Evolutionary conservation across 2,113 vertebrate genomes (phyloP).

Genomic region (Ploceus nigricollis): DNA sequence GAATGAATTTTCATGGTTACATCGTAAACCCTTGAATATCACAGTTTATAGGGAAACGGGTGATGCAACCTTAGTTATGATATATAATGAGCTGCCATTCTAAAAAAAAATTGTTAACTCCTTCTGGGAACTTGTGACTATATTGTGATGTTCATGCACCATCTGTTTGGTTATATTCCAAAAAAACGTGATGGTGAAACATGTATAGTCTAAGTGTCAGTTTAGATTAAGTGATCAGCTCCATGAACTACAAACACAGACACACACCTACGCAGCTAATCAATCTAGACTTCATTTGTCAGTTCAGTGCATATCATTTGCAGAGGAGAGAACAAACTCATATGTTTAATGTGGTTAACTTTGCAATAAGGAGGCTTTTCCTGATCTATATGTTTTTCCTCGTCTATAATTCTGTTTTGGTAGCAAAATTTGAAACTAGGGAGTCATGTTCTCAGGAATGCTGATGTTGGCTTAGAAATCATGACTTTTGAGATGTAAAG

Average conservation of each 20-base stretch:
- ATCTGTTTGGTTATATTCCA: not conserved
- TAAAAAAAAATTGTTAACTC: conserved; percentile 19
- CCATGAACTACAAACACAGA: not conserved
- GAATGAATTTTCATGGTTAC: conserved; percentile 57
- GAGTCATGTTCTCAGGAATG: not conserved
- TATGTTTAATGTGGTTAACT: not conserved
- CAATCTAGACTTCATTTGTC: not conserved
- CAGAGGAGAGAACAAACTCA: not conserved
- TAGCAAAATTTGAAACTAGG: not conserved
- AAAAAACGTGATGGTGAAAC: not conserved
- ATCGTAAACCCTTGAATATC: conserved; percentile 59
- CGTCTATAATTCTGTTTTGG: not conserved
- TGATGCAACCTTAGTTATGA: conserved; percentile 44
- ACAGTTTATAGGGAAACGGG: conserved; percentile 28
- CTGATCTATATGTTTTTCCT: not conserved
- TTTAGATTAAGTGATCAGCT: not conserved
- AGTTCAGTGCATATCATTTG: not conserved
- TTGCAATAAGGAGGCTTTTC: not conserved
- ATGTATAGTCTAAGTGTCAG: not conserved
- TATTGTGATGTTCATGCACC: not conserved
- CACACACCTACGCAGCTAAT: not conserved
- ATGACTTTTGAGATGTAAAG: not conserved
- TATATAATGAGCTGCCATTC: not conserved
- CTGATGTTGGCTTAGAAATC: not conserved
- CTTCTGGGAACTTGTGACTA: conserved; percentile 14